These are phyloP conservation scores for Suncus etruscus DNA, from an alignment of 2,113 vertebrate genomes.

Conservation along the genomic window DNA sequence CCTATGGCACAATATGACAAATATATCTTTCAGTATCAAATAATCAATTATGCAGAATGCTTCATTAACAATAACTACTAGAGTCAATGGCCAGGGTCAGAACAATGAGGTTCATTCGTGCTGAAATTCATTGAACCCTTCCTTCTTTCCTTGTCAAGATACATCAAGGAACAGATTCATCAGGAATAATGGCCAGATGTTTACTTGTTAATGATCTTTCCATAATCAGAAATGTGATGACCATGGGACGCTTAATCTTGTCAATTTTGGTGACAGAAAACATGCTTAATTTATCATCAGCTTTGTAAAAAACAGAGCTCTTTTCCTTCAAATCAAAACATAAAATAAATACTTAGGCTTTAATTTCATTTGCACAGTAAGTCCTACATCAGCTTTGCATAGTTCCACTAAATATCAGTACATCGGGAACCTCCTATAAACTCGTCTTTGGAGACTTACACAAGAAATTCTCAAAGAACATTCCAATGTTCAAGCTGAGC, in stretches of 20 bases:
- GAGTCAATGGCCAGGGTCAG: conserved; percentile 74
- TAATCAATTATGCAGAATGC: conserved; percentile 83
- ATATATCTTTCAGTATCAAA: conserved; percentile 76
- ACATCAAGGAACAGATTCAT: conserved; percentile 82
- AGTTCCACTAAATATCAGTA: background rate
- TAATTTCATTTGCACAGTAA: background rate
- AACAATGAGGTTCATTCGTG: conserved; percentile 57
- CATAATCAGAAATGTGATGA: conserved; percentile 75
- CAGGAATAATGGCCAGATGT: conserved; percentile 80
- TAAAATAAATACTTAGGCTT: background rate
- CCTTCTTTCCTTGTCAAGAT: conserved; percentile 71
- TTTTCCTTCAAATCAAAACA: background rate
- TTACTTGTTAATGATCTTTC: conserved; percentile 77
- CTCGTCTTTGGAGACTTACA: background rate
- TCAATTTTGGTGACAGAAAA: conserved; percentile 73
- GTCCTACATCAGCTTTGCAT: background rate
- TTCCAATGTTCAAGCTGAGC: background rate
- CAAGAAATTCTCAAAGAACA: background rate
- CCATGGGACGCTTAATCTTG: conserved; percentile 72
- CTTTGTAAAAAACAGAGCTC: conserved; percentile 68
- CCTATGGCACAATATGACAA: conserved; percentile 52
- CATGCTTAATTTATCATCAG: conserved; percentile 71
- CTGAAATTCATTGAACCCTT: conserved; percentile 66
- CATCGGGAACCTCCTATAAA: background rate
- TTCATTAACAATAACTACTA: conserved; percentile 81